Evolutionary conservation across 1,140 invertebrate species (phyloP).

Genomic region (Macrosteles quadrilineatus): DNA sequence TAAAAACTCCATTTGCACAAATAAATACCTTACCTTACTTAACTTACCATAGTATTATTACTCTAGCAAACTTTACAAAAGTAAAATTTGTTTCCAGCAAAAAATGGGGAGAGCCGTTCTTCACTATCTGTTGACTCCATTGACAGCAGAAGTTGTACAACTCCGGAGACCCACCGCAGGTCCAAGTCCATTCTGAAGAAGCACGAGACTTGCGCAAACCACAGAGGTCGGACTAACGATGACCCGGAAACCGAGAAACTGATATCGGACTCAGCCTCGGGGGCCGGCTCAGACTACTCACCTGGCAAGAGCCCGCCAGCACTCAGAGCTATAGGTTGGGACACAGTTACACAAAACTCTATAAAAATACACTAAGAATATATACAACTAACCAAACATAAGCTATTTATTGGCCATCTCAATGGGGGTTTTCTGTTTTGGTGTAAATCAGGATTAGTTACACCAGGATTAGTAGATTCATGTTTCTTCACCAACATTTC

Average conservation of each 20-base stretch:
- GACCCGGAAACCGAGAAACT: slow-evolving; percentile 78
- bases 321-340: slow-evolving; percentile 1
- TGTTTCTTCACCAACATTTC: too few relatives aligned
- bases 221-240: slow-evolving; percentile 48
- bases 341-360: too few relatives aligned
- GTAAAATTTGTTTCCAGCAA: slow-evolving; percentile 53
- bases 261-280: slow-evolving; percentile 58
- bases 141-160: slow-evolving; percentile 61
- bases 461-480: too few relatives aligned
- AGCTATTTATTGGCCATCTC: too few relatives aligned
- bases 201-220: slow-evolving; percentile 55
- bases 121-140: slow-evolving; percentile 71
- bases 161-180: slow-evolving; percentile 62
- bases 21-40: too few relatives aligned
- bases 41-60: too few relatives aligned
- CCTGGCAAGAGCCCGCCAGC: slow-evolving; percentile 45
- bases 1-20: too few relatives aligned
- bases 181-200: slow-evolving; percentile 81
- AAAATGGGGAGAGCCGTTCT: slow-evolving; percentile 63
- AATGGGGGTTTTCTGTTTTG: too few relatives aligned
- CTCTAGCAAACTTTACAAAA: too few relatives aligned
- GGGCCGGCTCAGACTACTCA: slow-evolving; percentile 49
- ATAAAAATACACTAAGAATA: too few relatives aligned
- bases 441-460: too few relatives aligned
- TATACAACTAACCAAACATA: too few relatives aligned